phyloP scores from a whole-genome alignment of 2,797 vertebrate species.

The Delichon dasypus region DNA sequence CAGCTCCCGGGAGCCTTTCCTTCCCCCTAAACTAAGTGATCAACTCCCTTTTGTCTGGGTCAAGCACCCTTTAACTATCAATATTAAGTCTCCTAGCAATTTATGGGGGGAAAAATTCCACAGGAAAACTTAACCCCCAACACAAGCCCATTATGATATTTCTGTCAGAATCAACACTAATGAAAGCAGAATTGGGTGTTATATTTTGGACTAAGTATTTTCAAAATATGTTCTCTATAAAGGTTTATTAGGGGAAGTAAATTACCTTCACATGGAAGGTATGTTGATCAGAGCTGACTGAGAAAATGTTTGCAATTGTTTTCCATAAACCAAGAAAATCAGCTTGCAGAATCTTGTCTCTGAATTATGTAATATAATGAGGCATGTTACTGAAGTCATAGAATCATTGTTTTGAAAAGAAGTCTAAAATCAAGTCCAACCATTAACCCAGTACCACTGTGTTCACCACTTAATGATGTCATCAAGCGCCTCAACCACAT shows the following conservation, averaged over 20 bases:
- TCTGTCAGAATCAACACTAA: not conserved
- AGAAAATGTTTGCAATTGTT: not conserved
- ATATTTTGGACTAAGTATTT: not conserved
- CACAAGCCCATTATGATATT: not conserved
- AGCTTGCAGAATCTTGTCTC: not conserved
- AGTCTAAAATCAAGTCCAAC: not conserved
- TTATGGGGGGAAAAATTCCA: no score
- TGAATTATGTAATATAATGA: not conserved
- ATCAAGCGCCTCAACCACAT: not conserved
- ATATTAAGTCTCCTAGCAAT: no score
- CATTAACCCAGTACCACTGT: no score
- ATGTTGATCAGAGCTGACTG: not conserved
- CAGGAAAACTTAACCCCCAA: no score
- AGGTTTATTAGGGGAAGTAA: not conserved
- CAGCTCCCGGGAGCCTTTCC: no score
- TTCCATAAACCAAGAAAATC: not conserved
- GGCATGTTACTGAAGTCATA: not conserved
- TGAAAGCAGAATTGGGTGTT: not conserved
- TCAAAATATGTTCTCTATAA: not conserved
- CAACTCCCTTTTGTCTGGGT: no score
- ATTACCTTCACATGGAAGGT: not conserved
- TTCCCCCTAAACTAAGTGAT: no score
- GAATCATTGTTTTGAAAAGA: not conserved
- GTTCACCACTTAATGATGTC: not conserved
- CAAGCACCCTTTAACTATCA: no score